Base-by-base conservation (phyloP, 2,888 invertebrate genomes). In the Tiliacea citrago region DNA sequence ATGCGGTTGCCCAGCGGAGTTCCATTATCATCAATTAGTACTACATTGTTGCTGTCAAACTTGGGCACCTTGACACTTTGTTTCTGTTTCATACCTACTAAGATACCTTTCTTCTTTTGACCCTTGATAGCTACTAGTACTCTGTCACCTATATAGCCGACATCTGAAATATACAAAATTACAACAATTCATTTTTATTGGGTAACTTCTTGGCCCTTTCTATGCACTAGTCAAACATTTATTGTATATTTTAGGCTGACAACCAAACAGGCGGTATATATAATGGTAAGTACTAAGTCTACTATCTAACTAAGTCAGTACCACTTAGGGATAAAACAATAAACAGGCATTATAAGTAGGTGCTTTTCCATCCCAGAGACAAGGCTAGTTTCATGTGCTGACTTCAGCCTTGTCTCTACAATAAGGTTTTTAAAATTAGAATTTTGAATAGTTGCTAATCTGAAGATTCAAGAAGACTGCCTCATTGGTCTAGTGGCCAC, bases 1-100 rank as follows among this genome's bases (percentile, higher is more conserved):
- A 99, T 99, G 87, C 99, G 97, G 2, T 99, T 99, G 29, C 99
- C 99, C 7, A 99, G 94, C 0, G 99, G 99, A 21, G 98, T 98
- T 29, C 99, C 99, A 90, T 97, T 98, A 90, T 99, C 99, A 90
- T 99, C 99, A 60, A 99, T 98, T 0, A 99, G 96, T 1, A 99
- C 99, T 72, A 99, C 95, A 95, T 99, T 99, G 92, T 99, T 99
- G 90, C 98, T 98, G 93, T 99, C 99, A 93, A 98, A 99, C 92
- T 98, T 98, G 0, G 99, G 99, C 55, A 99, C 97, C 93, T 98
- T 98, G 0, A 97, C 94, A 73, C 97, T 97, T 92, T 99, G 99
- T 70, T 97, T 97, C 90, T 98, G 98, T 91, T 98, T 98, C 67
- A 98, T 95, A 0, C 99, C 99, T 5, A 95, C 95, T 1, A 95